These are phyloP conservation scores for Hirtodrosophila duncani DNA, from an alignment of 2,888 invertebrate species.

Conservation along the genomic window DNA sequence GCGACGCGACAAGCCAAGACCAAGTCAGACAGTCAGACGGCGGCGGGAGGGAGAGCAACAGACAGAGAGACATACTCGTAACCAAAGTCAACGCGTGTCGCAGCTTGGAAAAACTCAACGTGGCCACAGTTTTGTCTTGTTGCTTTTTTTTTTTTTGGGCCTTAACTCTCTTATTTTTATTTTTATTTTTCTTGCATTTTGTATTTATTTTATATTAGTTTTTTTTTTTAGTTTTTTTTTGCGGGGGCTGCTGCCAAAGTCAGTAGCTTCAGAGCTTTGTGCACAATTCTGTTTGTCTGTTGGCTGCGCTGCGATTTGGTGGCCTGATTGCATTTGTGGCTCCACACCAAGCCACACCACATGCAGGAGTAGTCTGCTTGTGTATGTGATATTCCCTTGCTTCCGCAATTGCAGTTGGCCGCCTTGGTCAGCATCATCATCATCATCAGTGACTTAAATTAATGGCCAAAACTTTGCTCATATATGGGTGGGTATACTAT, in stretches of 20 bases:
- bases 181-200: constrained; percentile 5
- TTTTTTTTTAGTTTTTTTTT: constrained; percentile 29
- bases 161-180: constrained; percentile 18
- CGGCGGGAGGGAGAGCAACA: background rate
- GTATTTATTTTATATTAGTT: constrained; percentile 50
- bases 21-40: constrained; percentile 7
- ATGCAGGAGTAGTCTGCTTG: too few relatives aligned
- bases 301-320: constrained; percentile 38
- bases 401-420: too few relatives aligned
- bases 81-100: constrained; percentile 69
- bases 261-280: constrained; percentile 68
- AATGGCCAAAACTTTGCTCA: too few relatives aligned
- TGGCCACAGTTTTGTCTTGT: constrained; percentile 22
- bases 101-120: constrained; percentile 56
- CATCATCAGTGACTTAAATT: too few relatives aligned
- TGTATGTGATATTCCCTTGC: too few relatives aligned
- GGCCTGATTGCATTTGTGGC: constrained; percentile 44
- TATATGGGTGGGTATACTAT: too few relatives aligned
- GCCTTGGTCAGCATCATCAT: too few relatives aligned
- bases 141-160: constrained; percentile 16
- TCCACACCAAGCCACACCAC: too few relatives aligned
- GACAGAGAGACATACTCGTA: constrained; percentile 27
- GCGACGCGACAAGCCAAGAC: constrained; percentile 56
- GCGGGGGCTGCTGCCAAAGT: constrained; percentile 64
- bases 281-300: constrained; percentile 36